Evolutionary conservation across 1,140 invertebrate genomes (phyloP), one percentile per base, ranked within the genome.

Genomic region (Acyrthosiphon pisum): DNA sequence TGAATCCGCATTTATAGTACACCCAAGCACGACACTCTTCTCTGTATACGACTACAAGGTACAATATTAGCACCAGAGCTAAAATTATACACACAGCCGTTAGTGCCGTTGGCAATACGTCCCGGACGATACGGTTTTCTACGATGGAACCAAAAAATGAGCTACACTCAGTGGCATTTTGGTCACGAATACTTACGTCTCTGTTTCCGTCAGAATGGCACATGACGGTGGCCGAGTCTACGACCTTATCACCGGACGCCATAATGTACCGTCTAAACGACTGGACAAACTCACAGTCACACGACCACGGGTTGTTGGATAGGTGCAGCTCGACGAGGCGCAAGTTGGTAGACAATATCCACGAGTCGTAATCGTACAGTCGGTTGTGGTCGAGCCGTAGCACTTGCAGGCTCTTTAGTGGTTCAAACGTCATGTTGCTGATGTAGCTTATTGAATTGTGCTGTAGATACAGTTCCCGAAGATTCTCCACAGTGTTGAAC

Each of bases 251-350:
- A 44, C 96, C 95, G 95, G 97, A 97, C 83, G 95, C 96, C 93
- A 96, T 96, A 94, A 98, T 96, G 97, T 98, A 99, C 93, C 96
- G 96, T 94, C 97, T 96, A 94, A 97, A 97, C 94, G 97, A 96
- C 37, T 97, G 96, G 94, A 98, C 94, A 95, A 98, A 98, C 84
- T 96, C 95, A 95, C 98, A 99, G 94, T 98, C 97, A 95, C 98
- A 99, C 91, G 97, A 97, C 98, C 98, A 99, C 35, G 97, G 97
- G 95, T 99, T 99, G 89, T 97, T 96, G n/a, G 97, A 96, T 81
- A 99, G 95, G 60, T 96, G 97, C 94, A 98, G 96, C 94, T 97
- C 97, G 14, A 97, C 96, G 94, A 99, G 96, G 95, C 97, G 97
- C 20, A 97, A 96, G 95, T 98, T 98, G 90, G 96, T 95, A 53